phyloP scores from a whole-genome alignment of 2,888 invertebrate species.

The Eristalis intricaria region DNA sequence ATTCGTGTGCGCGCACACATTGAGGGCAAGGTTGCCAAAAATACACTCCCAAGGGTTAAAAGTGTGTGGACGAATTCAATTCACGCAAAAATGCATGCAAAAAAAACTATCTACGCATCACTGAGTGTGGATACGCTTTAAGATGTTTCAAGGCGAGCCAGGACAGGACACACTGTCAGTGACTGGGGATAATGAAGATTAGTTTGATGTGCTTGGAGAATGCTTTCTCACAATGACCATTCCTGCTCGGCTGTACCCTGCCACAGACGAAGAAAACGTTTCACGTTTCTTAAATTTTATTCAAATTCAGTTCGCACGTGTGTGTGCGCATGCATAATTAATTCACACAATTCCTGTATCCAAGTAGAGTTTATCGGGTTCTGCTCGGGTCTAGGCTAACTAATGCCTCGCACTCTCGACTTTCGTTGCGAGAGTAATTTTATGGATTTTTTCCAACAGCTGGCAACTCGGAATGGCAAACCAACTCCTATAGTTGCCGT shows the following conservation, averaged over 20 bases:
- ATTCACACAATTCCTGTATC: neutral
- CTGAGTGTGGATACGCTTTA: neutral
- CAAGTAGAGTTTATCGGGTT: neutral
- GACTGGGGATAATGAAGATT: neutral
- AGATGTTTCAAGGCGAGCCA: neutral
- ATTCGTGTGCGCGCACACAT: neutral
- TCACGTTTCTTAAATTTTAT: neutral
- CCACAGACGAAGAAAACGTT: neutral
- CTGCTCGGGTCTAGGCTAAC: neutral
- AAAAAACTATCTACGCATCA: conserved; percentile 8
- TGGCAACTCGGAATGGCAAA: neutral
- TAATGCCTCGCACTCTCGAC: neutral
- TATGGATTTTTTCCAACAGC: neutral
- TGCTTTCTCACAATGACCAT: neutral
- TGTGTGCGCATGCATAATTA: conserved; percentile 12
- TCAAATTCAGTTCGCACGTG: conserved; percentile 13
- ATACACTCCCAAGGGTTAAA: conserved; percentile 22
- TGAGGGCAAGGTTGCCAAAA: conserved; percentile 2
- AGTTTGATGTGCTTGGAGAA: neutral
- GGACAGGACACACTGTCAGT: neutral
- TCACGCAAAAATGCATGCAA: neutral
- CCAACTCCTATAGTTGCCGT: neutral
- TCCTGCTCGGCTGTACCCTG: neutral
- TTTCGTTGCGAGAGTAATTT: neutral
- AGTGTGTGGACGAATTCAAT: neutral